Evolutionary conservation across 2,113 vertebrate genomes (phyloP), one percentile per base, ranked within the genome.

Genomic region (Opisthocomus hoazin): DNA sequence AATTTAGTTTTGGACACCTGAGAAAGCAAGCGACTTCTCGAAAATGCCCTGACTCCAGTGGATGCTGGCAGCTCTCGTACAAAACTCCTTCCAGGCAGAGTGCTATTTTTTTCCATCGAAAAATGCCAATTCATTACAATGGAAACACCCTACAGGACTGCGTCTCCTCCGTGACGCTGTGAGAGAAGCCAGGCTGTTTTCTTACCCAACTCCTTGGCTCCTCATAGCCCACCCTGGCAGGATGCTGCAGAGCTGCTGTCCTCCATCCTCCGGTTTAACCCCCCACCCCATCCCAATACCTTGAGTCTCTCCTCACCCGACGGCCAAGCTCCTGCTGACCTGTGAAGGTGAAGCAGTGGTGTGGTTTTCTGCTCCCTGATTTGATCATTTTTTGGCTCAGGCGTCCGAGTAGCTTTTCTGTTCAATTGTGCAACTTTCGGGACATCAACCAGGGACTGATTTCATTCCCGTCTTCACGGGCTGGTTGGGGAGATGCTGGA

Each of bases 121-220:
- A 95, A 86, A 96, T 88, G 88, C 78, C 82, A 85, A 19, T 80
- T 77, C 17, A 22, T 74, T 73, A 83, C 91, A 94, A 94, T 87
- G 80, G 91, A 80, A 95, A 78, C 15, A 11, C 80, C 90, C 87
- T 70, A 91, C 86, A 74, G 95, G 89, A 41, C 45, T 95, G 46
- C 79, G 32, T 88, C 0, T 1, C 61, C 37, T 50, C 87, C 0
- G 15, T 87, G 92, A 79, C 0, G 0, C 92, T 51, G 76, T 91
- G 90, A 91, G 74, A 85, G 57, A 76, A 95, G 48, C 70, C 92
- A 95, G 92, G 85, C 79, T 90, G 43, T 32, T 85, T 91, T 90
- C 93, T 93, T 96, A 64, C 90, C 66, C 84, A 82, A 41, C 17
- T 85, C 61, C 65, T 85, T 95, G 94, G 90, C 92, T 94, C 39